Evolutionary conservation across 2,888 invertebrate genomes (phyloP).

Genomic region (Palloptera scutellata): DNA sequence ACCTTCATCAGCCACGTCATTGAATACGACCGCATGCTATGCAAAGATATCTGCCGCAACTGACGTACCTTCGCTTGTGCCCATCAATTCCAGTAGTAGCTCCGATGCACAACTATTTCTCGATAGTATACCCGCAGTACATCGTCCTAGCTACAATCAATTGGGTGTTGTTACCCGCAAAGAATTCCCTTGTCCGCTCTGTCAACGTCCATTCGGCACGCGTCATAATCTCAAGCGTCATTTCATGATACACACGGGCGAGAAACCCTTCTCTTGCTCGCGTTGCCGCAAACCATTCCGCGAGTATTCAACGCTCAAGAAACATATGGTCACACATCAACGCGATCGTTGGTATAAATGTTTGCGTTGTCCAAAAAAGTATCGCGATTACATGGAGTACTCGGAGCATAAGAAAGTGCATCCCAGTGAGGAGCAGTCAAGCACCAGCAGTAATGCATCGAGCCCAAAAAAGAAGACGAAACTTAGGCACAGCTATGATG

Average conservation of each 20-base stretch:
- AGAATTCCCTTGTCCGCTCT: constrained; percentile 60
- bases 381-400: constrained; percentile 58
- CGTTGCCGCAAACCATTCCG: constrained; percentile 61
- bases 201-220: constrained; percentile 61
- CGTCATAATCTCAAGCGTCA: constrained; percentile 63
- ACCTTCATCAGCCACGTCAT: constrained; percentile 9
- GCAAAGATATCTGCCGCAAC: constrained; percentile 6
- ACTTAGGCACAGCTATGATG: constrained; percentile 31
- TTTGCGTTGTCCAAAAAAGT: constrained; percentile 53
- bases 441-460: constrained; percentile 9
- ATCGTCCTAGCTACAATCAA: constrained; percentile 39
- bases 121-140: constrained; percentile 41
- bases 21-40: not conserved
- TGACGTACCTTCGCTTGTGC: constrained; percentile 6
- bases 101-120: constrained; percentile 36
- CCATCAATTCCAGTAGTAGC: constrained; percentile 15
- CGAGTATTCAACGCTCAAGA: constrained; percentile 61
- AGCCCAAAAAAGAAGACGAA: constrained; percentile 32
- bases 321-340: constrained; percentile 61
- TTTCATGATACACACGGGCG: constrained; percentile 63
- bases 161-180: constrained; percentile 44
- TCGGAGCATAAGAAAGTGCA: constrained; percentile 56
- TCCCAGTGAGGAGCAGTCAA: constrained; percentile 35
- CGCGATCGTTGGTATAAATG: constrained; percentile 62
- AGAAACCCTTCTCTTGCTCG: constrained; percentile 61